Percentiles rank a stretch among this genome's conserved stretches.
Conservation (phyloP, 2,797 vertebrate genomes). For the Tarsius wallacei region DNA sequence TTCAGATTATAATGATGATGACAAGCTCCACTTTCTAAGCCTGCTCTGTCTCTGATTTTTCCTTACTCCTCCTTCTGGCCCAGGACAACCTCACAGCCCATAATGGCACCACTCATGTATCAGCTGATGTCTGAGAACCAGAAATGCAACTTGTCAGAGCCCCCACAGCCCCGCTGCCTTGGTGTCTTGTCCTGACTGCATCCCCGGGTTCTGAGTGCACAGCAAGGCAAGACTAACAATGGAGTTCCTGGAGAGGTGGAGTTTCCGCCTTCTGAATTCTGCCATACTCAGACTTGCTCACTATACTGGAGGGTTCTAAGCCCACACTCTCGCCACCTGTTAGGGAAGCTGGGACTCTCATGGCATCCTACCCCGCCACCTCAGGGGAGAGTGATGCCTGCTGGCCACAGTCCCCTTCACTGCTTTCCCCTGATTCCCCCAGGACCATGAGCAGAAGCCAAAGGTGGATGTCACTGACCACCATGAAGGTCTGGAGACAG, state of each 20-base stretch:
- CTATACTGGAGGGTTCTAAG: no score
- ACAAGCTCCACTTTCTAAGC: accelerated
- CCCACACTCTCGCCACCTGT: no score
- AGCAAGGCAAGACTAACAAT: not conserved
- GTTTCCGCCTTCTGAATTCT: not conserved
- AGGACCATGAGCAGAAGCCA: not conserved
- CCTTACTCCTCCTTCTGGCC: not conserved
- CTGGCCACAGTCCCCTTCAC: not conserved
- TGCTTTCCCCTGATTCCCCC: not conserved
- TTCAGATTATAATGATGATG: accelerated
- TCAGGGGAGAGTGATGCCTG: not conserved
- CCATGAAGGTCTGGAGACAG: not conserved
- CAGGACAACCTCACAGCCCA: no score
- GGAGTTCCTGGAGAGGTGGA: not conserved
- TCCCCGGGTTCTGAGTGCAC: no score
- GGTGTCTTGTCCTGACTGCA: not conserved
- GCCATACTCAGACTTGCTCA: no score
- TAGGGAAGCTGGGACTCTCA: not conserved
- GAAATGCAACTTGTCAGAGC: not conserved
- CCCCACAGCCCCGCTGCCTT: not conserved
- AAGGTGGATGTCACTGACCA: not conserved
- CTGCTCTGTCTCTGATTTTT: not conserved
- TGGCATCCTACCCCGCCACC: not conserved
- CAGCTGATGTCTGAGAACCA: not conserved
- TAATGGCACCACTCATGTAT: not conserved